Conservation (phyloP, 2,797 vertebrate species). For the Leuciscus waleckii region DNA sequence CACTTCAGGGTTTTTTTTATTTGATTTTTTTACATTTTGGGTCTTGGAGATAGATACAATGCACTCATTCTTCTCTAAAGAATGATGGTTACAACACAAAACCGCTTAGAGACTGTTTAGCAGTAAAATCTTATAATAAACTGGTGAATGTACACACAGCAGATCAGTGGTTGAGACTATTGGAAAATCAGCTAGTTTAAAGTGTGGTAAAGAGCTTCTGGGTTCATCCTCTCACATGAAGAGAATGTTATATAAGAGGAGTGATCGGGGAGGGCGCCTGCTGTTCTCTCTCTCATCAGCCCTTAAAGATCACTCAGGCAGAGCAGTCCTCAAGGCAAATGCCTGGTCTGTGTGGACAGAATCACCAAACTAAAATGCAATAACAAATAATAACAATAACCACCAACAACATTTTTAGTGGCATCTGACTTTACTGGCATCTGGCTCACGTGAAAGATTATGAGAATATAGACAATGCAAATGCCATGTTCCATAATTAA, state of each 20-base stretch:
- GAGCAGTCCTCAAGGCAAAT: not conserved
- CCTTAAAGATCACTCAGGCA: conserved; percentile 10
- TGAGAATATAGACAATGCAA: not conserved
- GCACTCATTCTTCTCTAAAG: conserved; percentile 16
- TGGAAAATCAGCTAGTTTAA: conserved; percentile 14
- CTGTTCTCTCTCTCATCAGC: conserved; percentile 5
- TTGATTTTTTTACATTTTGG: conserved; percentile 5
- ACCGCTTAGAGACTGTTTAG: not conserved
- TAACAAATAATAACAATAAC: not conserved
- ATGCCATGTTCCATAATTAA: not conserved
- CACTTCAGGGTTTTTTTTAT: not conserved
- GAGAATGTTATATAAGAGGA: conserved; percentile 55
- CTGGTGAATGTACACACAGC: conserved; percentile 21
- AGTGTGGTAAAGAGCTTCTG: conserved; percentile 16
- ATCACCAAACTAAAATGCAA: not conserved
- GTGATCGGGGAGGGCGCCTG: conserved; percentile 47
- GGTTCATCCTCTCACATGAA: conserved; percentile 38
- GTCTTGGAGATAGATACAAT: conserved; percentile 33
- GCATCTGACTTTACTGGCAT: not conserved
- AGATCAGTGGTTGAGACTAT: conserved; percentile 29
- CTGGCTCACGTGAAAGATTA: not conserved
- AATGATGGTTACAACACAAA: not conserved
- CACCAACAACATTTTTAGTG: not conserved
- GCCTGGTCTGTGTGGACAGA: not conserved
- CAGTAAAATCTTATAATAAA: conserved; percentile 26